A percentile compares a stretch with the other conserved stretches of the same genome.
These are phyloP conservation scores for Brachycybe producta DNA, from an alignment of 2,888 invertebrate species.

Conservation along the genomic window DNA sequence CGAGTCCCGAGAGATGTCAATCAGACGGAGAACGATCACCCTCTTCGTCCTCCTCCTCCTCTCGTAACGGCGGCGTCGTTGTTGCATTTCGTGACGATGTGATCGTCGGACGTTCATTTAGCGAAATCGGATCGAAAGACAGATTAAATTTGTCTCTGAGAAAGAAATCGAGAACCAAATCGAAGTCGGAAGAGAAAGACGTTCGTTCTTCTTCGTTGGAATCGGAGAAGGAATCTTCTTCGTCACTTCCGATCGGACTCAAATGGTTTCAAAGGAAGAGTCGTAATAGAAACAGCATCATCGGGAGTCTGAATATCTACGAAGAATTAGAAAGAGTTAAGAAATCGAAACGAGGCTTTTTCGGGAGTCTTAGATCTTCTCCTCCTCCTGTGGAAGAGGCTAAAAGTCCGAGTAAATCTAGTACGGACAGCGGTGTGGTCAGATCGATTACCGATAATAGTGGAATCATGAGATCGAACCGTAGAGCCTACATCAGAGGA, in stretches of 20 bases:
- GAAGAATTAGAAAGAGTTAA: slow-evolving; percentile 17
- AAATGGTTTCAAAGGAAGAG: slow-evolving; percentile 10
- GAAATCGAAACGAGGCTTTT: slow-evolving; percentile 7
- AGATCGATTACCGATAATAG: background rate
- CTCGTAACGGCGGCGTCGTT: background rate
- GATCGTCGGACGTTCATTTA: too few relatives aligned
- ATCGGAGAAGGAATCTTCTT: slow-evolving; percentile 1
- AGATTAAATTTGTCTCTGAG: background rate
- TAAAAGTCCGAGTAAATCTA: slow-evolving; percentile 13
- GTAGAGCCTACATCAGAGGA: background rate
- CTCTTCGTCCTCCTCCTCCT: background rate
- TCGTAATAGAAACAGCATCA: slow-evolving; percentile 15
- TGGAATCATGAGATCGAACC: background rate
- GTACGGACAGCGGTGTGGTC: slow-evolving; percentile 13
- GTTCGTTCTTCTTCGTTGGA: too few relatives aligned
- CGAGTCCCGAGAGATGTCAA: background rate
- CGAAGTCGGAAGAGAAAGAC: too few relatives aligned
- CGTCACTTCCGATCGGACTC: slow-evolving; percentile 2
- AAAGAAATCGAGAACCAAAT: background rate
- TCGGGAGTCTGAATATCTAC: slow-evolving; percentile 14
- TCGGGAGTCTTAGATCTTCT: background rate
- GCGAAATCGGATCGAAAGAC: background rate
- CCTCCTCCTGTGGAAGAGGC: background rate
- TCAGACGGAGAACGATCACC: background rate
- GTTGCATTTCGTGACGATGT: slow-evolving; percentile 1